Percentiles rank a stretch among this genome's conserved stretches.
Evolutionary conservation across 2,113 vertebrate genomes (phyloP).

Genomic region (Sinocyclocheilus anophthalmus): DNA sequence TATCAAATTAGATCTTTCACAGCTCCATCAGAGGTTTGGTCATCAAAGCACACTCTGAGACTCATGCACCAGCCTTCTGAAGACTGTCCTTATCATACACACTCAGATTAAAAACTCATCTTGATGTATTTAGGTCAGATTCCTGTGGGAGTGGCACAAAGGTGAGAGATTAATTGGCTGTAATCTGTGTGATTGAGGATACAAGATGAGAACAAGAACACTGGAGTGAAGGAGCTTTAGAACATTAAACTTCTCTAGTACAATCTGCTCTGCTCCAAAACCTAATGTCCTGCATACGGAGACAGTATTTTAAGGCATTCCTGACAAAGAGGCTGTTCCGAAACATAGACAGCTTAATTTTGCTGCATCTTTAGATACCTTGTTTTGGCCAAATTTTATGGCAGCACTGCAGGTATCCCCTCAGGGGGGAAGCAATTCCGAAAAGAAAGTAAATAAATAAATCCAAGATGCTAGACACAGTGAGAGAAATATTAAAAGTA

Average conservation of each 20-base stretch:
- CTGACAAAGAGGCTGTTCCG: not conserved
- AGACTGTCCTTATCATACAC: slow-evolving; percentile 19
- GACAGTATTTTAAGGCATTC: not conserved
- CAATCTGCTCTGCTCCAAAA: not conserved
- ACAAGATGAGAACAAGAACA: slow-evolving; percentile 12
- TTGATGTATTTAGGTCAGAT: slow-evolving; percentile 78
- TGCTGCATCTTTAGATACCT: not conserved
- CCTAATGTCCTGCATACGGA: not conserved
- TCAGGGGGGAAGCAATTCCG: not conserved
- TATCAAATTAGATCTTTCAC: slow-evolving; percentile 3
- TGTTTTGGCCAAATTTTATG: not conserved
- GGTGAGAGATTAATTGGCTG: slow-evolving; percentile 49
- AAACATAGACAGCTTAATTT: not conserved
- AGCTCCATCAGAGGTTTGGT: not conserved
- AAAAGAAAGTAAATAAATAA: not conserved
- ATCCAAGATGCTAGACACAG: not conserved
- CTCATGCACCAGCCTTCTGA: not conserved
- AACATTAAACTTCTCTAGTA: not conserved
- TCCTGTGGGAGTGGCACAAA: slow-evolving; percentile 62
- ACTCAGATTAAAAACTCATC: slow-evolving; percentile 63
- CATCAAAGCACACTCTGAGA: slow-evolving; percentile 37
- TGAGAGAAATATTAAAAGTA: not conserved
- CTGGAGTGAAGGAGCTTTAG: not conserved
- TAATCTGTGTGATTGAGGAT: slow-evolving; percentile 40
- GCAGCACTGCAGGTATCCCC: not conserved